Evolutionary conservation across 2,888 invertebrate species (phyloP).

Genomic region (Campoplex capitator): DNA sequence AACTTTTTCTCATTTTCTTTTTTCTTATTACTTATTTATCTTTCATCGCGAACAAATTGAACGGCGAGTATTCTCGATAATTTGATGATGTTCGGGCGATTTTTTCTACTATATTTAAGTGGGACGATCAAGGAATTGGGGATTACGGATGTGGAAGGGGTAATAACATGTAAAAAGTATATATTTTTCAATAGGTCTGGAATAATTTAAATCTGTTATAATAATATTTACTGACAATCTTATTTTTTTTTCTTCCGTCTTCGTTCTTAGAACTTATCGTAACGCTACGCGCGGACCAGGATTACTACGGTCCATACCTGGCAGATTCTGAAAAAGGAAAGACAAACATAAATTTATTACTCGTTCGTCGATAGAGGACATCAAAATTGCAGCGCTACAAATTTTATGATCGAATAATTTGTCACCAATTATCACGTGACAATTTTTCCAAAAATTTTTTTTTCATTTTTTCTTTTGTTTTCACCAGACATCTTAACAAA

Average conservation of each 20-base stretch:
- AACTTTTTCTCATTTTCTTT: conserved; percentile 14
- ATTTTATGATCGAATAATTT: neutral
- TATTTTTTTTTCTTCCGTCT: conserved; percentile 71
- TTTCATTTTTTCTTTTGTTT: neutral
- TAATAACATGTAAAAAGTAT: conserved; percentile 73
- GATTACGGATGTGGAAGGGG: conserved; percentile 42
- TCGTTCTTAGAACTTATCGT: conserved; percentile 76
- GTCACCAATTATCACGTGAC: neutral
- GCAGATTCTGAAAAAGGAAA: conserved; percentile 75
- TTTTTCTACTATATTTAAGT: conserved; percentile 51
- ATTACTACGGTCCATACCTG: conserved; percentile 77
- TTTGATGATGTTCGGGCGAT: conserved; percentile 54
- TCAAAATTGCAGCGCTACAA: neutral
- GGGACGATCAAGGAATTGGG: conserved; percentile 45
- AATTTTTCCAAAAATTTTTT: neutral
- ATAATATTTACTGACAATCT: conserved; percentile 76
- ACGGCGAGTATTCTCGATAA: conserved; percentile 17
- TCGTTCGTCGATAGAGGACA: neutral
- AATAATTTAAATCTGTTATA: conserved; percentile 76
- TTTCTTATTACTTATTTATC: conserved; percentile 18
- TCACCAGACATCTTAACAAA: neutral
- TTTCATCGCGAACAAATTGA: conserved; percentile 35
- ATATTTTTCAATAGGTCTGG: conserved; percentile 74
- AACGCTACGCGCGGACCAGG: conserved; percentile 76
- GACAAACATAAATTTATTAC: neutral